Evolutionary conservation across 2,797 vertebrate species (phyloP).

Genomic region (Acipenser ruthenus): DNA sequence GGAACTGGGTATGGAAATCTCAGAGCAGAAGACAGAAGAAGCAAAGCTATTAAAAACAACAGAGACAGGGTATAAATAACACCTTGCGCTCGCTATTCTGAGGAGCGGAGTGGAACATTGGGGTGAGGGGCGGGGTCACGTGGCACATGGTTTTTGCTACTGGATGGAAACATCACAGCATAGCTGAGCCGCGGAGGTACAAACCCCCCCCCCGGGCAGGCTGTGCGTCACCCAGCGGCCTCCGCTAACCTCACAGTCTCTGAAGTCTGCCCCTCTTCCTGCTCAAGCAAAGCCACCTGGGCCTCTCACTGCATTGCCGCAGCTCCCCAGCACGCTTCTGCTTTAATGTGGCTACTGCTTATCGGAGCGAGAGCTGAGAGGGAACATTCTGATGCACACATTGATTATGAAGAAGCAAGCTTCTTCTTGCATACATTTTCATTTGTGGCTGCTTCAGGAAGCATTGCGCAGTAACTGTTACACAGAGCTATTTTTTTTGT

Average conservation of each 20-base stretch:
- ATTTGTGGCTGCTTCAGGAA: no score
- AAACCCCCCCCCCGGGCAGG: no score
- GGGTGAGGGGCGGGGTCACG: not conserved
- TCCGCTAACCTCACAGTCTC: no score
- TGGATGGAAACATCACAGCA: conserved; percentile 45
- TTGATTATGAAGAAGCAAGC: no score
- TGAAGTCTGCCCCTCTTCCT: not conserved
- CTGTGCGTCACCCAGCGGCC: no score
- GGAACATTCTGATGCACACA: no score
- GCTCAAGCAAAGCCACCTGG: not conserved
- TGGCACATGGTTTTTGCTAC: conserved; percentile 17
- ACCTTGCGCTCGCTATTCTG: not conserved
- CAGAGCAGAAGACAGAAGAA: not conserved
- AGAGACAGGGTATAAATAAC: not conserved
- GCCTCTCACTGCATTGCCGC: not conserved
- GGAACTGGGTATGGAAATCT: not conserved
- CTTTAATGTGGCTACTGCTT: not conserved
- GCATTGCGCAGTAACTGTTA: no score
- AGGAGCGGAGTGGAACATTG: not conserved
- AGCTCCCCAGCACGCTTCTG: not conserved
- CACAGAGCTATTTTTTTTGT: no score
- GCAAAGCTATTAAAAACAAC: not conserved
- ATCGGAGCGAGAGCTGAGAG: no score
- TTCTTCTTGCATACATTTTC: no score
- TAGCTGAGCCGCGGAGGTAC: conserved; percentile 36